Evolutionary conservation across 2,113 vertebrate species (phyloP).

Genomic region (Grantiella picta): DNA sequence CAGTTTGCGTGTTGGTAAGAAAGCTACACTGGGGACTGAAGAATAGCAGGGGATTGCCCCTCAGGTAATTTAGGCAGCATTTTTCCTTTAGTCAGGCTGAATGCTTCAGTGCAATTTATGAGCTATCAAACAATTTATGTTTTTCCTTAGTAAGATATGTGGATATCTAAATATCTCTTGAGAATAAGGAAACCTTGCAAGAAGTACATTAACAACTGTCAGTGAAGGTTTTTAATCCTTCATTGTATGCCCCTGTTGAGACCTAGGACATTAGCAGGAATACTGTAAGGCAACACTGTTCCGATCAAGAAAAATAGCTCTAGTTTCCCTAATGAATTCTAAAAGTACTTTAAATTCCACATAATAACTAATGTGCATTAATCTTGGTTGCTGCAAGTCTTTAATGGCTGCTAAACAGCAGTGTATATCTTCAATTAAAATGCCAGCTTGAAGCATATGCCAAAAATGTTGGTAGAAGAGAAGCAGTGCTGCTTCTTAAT

Average conservation of each 20-base stretch:
- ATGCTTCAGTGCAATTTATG: background rate
- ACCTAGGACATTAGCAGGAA: background rate
- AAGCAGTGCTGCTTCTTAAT: background rate
- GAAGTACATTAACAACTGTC: background rate
- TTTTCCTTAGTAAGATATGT: background rate
- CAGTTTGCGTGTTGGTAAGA: background rate
- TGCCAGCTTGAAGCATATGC: background rate
- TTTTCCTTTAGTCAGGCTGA: background rate
- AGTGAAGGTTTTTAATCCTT: background rate
- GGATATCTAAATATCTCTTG: background rate
- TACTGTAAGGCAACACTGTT: background rate
- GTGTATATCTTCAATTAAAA: background rate
- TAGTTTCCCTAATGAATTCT: conserved; percentile 17
- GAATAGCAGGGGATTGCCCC: background rate
- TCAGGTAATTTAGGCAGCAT: background rate
- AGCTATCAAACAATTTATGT: background rate
- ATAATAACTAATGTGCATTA: background rate
- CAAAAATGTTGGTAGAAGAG: background rate
- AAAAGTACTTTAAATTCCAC: conserved; percentile 4
- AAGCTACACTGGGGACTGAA: background rate
- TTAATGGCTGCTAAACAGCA: background rate
- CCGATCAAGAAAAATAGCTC: background rate
- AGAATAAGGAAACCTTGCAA: background rate
- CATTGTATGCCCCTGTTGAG: background rate
- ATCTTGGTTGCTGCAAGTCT: background rate